Evolutionary conservation across 1,140 invertebrate species (phyloP), one percentile per base, ranked within the genome.

Genomic region (Drosophila azteca): DNA sequence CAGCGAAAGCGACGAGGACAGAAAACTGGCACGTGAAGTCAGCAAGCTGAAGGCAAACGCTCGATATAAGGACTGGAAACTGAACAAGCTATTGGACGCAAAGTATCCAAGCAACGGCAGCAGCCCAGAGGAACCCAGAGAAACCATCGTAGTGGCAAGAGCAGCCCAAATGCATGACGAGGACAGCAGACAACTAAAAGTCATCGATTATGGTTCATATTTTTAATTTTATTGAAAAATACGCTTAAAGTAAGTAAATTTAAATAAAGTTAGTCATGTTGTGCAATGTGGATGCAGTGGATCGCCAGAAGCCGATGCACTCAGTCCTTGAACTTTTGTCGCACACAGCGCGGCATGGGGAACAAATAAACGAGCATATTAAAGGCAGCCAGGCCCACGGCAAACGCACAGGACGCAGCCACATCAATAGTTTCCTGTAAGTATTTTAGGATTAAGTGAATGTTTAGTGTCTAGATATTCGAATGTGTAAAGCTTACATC

Each of bases 251-350:
- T 15, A 13, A 49, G n/a, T 20, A 20, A 20, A 20, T 0, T 20
- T 20, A 20, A 20, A 39, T 8, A 54, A 62, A 17, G 24, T 53
- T 48, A 43, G 31, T 49, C 7, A 48, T 31, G 9, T 22, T 39
- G 11, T 65, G 31, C 43, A 65, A 0, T 26, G 45, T 20, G 45
- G 9, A 17, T 39, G 17, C 17, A 20, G 17, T 1, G 17, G 11
- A 39, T 13, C 22, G 20, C 11, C 1, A n/a, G 31, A 9, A 2
- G 6, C 7, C 29, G 29, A 31, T 31, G 6, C 55, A 22, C 13
- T 94, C 92, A 96, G 90, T 97, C 96, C 87, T 96, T 94, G 92
- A 98, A 98, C 92, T 98, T 98, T 22, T 95, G 95, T 90, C 96
- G 97, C 6, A 98, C 93, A 88, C 95, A 96, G n/a, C 95, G 94